Evolutionary conservation across 2,888 invertebrate species (phyloP), one percentile per base, ranked within the genome.

Genomic region (Limnephilus marmoratus): DNA sequence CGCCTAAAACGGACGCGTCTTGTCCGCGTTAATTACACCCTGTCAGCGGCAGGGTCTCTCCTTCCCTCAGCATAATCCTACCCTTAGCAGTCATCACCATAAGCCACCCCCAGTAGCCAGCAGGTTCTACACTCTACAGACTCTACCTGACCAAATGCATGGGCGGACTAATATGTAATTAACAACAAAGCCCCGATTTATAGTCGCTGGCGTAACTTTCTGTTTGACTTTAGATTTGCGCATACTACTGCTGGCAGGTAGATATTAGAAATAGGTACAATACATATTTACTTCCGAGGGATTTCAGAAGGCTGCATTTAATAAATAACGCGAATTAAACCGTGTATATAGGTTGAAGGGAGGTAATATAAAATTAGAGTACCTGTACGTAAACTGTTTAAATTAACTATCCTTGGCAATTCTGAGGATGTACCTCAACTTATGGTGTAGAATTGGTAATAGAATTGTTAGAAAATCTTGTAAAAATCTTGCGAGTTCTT

Each of bases 21-120:
- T 92, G 91, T 92, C 93, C 91, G 92, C 92, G 93, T 93, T 93
- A 93, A 93, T 93, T 93, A 93, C 92, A 82, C 91, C 89, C 93
- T 93, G 93, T 93, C 93, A 93, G 83, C 91, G 85, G 81, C 93
- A 93, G 93, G 82, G 85, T n/a, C 85, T 85, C 92, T 12, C 31
- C 31, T 49, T 41, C 88, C 88, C 90, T 90, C 83, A 88, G 24
- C 24, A 68, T 41, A 45, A 41, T 49, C 92, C 90, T 41, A 82
- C 85, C 83, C 91, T 81, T 29, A 31, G 45, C 91, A 90, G 86
- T 88, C 90, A 90, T 86, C 91, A 90, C 85, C 86, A 80, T 89
- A 89, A 89, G 88, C 90, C 90, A 90, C 90, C 87, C 92, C 83
- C 90, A n/a, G 68, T 89, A 53, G 86, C 85, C 45, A 68, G 89